Evolutionary conservation across 2,113 vertebrate species (phyloP).

Genomic region (Dasyprocta punctata): DNA sequence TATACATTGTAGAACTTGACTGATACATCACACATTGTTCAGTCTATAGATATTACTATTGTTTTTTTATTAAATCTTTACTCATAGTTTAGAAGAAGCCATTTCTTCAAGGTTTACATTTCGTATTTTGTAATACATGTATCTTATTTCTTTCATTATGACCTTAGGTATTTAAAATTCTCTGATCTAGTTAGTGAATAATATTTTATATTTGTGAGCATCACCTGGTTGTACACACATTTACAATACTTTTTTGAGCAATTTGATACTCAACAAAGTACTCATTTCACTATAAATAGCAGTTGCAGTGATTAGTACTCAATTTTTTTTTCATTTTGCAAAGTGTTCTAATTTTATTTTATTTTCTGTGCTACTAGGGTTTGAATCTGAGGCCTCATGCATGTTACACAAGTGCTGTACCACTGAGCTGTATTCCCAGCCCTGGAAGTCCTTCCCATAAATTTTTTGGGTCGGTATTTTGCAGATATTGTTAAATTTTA

Average conservation of each 20-base stretch:
- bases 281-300: neutral
- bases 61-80: neutral
- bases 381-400: neutral
- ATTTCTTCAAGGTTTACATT: neutral
- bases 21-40: neutral
- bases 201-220: neutral
- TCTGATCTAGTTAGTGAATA: constrained; percentile 33
- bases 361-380: neutral
- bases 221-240: neutral
- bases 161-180: constrained; percentile 45
- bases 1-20: neutral
- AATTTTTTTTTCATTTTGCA: neutral
- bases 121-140: constrained; percentile 16
- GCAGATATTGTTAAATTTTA: neutral
- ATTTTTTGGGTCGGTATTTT: neutral
- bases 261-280: constrained; percentile 17
- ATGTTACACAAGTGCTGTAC: neutral
- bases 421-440: neutral
- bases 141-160: neutral
- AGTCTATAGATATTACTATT: neutral
- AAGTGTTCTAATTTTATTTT: neutral
- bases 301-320: constrained; percentile 4
- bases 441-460: neutral
- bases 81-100: constrained; percentile 41
- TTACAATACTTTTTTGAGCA: neutral